Evolutionary conservation across 2,888 invertebrate genomes (phyloP).

Genomic region (Rotaria socialis): DNA sequence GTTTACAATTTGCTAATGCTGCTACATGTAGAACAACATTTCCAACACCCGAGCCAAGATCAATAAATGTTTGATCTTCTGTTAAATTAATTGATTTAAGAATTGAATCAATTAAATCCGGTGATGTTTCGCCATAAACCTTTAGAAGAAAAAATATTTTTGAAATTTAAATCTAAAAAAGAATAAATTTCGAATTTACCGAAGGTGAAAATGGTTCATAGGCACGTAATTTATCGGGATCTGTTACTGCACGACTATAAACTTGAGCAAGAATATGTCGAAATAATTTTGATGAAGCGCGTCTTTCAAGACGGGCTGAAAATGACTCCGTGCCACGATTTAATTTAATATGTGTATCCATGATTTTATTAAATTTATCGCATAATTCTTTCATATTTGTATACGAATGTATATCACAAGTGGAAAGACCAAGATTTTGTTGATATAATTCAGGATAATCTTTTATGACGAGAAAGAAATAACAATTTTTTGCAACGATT

Average conservation of each 20-base stretch:
- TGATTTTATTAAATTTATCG: constrained; percentile 87
- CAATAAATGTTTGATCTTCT: constrained; percentile 90
- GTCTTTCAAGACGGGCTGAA: constrained; percentile 13
- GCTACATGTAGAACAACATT: constrained; percentile 98
- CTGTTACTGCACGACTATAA: constrained; percentile 91
- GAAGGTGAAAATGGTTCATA: constrained; percentile 99
- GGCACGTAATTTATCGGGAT: constrained; percentile 94
- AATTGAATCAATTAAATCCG: constrained; percentile 94
- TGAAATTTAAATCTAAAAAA: neutral
- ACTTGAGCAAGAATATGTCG: constrained; percentile 87
- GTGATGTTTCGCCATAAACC: constrained; percentile 96
- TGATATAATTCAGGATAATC: constrained; percentile 22
- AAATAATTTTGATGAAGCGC: constrained; percentile 35
- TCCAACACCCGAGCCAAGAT: constrained; percentile 90
- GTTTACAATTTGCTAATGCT: constrained; percentile 82
- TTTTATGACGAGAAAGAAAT: neutral
- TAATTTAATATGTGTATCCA: constrained; percentile 65
- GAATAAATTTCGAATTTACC: constrained; percentile 51
- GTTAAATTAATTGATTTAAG: constrained; percentile 88
- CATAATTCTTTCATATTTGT: constrained; percentile 86
- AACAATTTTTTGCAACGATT: too few relatives aligned
- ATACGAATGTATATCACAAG: constrained; percentile 60
- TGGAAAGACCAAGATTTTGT: neutral
- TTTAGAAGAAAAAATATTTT: neutral
- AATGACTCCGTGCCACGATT: constrained; percentile 16